phyloP scores from a whole-genome alignment of 2,888 invertebrate genomes.

The Priocnemis perturbator region DNA sequence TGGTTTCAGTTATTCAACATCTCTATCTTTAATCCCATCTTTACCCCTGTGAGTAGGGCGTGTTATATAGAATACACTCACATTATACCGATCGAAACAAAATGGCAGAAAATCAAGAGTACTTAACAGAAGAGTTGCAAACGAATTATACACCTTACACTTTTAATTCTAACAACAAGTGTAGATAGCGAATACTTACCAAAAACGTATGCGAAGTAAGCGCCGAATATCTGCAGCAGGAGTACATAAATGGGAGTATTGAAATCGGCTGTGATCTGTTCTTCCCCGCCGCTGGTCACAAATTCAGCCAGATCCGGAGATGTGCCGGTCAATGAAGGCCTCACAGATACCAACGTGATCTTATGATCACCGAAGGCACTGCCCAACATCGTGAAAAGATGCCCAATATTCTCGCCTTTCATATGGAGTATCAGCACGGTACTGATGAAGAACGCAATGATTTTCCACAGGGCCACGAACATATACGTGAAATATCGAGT shows the following conservation, averaged over 20 bases:
- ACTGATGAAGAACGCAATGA: slow-evolving; percentile 85
- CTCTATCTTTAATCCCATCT: neutral
- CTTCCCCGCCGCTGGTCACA: slow-evolving; percentile 72
- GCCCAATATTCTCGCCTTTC: slow-evolving; percentile 85
- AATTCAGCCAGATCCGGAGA: slow-evolving; percentile 84
- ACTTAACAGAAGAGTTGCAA: no score
- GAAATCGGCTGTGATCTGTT: slow-evolving; percentile 83
- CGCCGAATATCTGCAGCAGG: slow-evolving; percentile 87
- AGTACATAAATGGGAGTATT: slow-evolving; percentile 86
- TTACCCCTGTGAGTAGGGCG: no score
- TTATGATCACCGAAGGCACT: slow-evolving; percentile 86
- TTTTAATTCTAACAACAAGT: no score
- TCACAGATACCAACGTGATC: slow-evolving; percentile 85
- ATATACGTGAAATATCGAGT: slow-evolving; percentile 94
- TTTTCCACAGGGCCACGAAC: slow-evolving; percentile 95
- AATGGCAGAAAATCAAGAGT: no score
- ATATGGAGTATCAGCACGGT: slow-evolving; percentile 85
- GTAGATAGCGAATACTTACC: slow-evolving; percentile 74
- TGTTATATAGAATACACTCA: no score
- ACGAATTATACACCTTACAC: no score
- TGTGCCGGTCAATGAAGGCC: slow-evolving; percentile 70
- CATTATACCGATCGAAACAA: no score
- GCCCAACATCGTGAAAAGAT: slow-evolving; percentile 86
- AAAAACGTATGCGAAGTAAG: slow-evolving; percentile 93
- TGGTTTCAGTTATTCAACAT: slow-evolving; percentile 5